Evolutionary conservation across 2,113 vertebrate species (phyloP), one percentile per base, ranked within the genome.

Genomic region (Ciconia boyciana): DNA sequence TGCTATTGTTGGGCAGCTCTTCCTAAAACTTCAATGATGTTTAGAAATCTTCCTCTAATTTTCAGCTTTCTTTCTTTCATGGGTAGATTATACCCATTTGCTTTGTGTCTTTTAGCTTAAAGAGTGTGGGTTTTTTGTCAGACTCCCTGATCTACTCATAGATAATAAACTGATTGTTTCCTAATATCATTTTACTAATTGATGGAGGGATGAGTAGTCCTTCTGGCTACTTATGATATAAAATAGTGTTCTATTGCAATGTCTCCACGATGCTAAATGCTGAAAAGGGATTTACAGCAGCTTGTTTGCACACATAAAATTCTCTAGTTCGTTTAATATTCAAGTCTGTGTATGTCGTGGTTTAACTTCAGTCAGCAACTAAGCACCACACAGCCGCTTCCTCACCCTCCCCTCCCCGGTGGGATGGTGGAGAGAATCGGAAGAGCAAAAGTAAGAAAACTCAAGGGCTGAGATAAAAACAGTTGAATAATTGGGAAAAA

Each of bases 301-400:
- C 16, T 66, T 7, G 0, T 51, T 66, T 66, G 32, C 7, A 4
- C n/a, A 36, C 1, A 4, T 32, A 26, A 62, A 62, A 4, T 71
- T 72, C 39, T 76, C 18, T 62, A 36, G 18, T 49, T 57, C 61
- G 26, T 83, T 80, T 69, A 51, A 77, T 28, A 4, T 51, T 60
- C 16, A 21, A 4, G 19, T 52, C 48, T 58, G 5, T 26, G 9
- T 39, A 39, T 39, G 39, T 39, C 39, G 39, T 39, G 39, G 39
- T 8, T 39, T 39, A 39, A 8, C 39, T 39, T 39, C 39, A 39
- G 39, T 39, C 39, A 39, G 39, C 39, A 39, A 39, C 39, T 39
- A 39, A 39, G 39, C 39, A 39, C 39, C 39, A 39, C 39, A 9
- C 39, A 39, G 39, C 39, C 39, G 39, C 39, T 39, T 39, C 39